Base-by-base conservation (phyloP, 2,113 vertebrate species). In the Chrysemys picta region DNA sequence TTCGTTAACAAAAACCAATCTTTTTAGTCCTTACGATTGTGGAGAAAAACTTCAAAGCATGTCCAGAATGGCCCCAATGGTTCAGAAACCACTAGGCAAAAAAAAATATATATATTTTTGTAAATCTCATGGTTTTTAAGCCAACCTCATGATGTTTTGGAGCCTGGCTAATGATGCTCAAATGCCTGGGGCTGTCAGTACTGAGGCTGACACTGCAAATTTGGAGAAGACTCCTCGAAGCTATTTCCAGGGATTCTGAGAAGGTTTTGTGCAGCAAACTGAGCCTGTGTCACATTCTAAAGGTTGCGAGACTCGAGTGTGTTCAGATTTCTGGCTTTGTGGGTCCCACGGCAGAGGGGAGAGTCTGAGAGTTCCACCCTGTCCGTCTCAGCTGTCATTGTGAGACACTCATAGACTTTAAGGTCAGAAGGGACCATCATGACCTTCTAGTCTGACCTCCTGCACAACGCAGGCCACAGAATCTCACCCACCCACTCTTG, bases 231-330 rank as follows among this genome's bases (percentile, higher is more conserved):
- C 27, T 10, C 27, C 31, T 57, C 4, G 56, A 57, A 10, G 25
- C 5, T 3, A 0, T 54, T 84, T 45, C 35, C 42, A 2, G 1
- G 24, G 78, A 3, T 11, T 9, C 52, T 75, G 53, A 29, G 65
- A 1, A 0, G 21, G 2, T 47, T 79, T 31, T 14, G 0, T 9
- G 21, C 1, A 1, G 21, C 29, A 45, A 0, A 0, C 2, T 47
- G 16, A 47, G 62, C 8, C 22, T 29, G 31, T 79, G 14, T 0
- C 25, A 42, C 59, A 8, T 53, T 54, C 10, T 14, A 24, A 56
- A 82, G 80, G 5, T 42, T 42, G 50, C 11, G 25, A 50, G 31
- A 25, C 59, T 42, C 59, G 78, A 84, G 31, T 29, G 27, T 2
- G 4, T 35, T 35, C 27, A 35, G 57, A 45, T 53, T 81, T 52